Evolutionary conservation across 2,797 vertebrate genomes (phyloP).

Genomic region (Sternotherus odoratus): DNA sequence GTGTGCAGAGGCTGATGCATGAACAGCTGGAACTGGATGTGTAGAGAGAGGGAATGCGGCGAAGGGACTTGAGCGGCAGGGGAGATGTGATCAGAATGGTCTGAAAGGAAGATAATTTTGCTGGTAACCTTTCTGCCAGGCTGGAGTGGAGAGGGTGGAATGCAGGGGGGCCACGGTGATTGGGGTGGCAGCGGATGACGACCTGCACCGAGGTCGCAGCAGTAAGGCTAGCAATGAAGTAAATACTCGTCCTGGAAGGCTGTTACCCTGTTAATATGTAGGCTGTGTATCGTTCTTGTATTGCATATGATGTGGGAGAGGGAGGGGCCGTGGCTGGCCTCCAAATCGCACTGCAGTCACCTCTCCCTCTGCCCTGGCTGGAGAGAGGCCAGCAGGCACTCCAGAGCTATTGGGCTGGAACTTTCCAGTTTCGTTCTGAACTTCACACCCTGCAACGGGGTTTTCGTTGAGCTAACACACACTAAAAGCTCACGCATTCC

Average conservation of each 20-base stretch:
- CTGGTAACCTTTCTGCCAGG: not conserved
- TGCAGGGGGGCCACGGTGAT: not conserved
- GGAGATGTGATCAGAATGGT: not conserved
- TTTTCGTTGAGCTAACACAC: not conserved
- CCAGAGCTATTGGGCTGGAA: not conserved
- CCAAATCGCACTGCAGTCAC: not conserved
- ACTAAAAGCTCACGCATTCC: not conserved
- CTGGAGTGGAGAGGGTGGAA: not conserved
- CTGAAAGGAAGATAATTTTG: not conserved
- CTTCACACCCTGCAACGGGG: not conserved
- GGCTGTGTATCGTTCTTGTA: not conserved
- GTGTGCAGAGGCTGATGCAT: not conserved
- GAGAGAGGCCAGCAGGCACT: not conserved
- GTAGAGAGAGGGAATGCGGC: not conserved
- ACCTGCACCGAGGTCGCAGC: not conserved
- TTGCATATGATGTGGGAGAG: not conserved
- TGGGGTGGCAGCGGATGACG: not conserved
- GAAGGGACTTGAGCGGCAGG: not conserved
- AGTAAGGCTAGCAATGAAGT: not conserved
- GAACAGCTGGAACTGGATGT: not conserved
- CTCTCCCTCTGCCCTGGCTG: not conserved
- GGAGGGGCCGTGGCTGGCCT: not conserved
- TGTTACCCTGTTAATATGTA: not conserved
- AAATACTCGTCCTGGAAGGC: not conserved
- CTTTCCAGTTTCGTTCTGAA: rapidly evolving